Conservation (phyloP, 2,797 vertebrate species). For the Melopsittacus undulatus region DNA sequence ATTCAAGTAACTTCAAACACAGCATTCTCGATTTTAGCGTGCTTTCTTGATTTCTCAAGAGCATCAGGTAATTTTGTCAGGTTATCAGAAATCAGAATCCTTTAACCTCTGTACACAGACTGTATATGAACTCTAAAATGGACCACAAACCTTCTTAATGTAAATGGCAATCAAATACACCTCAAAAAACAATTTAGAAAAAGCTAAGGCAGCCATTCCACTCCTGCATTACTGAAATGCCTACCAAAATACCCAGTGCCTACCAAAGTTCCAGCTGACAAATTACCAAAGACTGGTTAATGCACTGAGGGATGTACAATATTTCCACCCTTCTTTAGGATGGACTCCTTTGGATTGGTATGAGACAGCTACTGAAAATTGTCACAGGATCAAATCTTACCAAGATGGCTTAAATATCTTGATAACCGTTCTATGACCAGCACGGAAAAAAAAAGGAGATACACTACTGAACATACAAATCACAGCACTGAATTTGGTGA, state of each 20-base stretch:
- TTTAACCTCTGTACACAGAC: not conserved
- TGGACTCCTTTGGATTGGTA: not conserved
- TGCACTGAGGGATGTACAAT: not conserved
- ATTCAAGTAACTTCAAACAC: not conserved
- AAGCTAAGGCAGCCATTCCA: not conserved
- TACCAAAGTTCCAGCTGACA: not conserved
- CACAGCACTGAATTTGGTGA: not conserved
- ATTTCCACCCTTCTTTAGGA: not conserved
- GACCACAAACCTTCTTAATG: not conserved
- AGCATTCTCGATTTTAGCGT: not conserved
- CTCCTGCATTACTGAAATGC: not conserved
- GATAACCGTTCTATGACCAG: not conserved
- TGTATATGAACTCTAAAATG: not conserved
- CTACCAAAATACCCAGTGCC: not conserved
- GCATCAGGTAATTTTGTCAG: not conserved
- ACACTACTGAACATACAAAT: not conserved
- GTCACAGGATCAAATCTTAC: not conserved
- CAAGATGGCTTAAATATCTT: not conserved
- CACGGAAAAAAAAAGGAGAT: not conserved
- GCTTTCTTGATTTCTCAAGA: not conserved
- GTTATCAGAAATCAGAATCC: not conserved
- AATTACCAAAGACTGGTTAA: not conserved
- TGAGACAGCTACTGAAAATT: not conserved
- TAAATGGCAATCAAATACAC: not conserved
- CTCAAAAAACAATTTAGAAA: not conserved